These are phyloP conservation scores for Spongilla lacustris DNA, from an alignment of 37 sponge, comb jelly and placozoan genomes.

Conservation along the genomic window DNA sequence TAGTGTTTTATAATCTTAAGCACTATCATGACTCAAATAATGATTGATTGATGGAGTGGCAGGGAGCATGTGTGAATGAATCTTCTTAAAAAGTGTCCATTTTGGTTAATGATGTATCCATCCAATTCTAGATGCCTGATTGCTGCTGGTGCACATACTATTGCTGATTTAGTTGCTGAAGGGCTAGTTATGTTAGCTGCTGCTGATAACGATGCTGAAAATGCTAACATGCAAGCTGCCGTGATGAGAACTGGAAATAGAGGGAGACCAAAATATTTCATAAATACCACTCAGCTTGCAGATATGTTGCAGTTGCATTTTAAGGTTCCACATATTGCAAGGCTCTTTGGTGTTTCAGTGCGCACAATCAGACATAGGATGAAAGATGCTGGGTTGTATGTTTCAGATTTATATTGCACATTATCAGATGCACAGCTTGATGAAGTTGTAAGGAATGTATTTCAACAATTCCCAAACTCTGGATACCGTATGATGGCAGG, in stretches of 20 bases:
- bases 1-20: no score
- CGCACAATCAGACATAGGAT: background rate
- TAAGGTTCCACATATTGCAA: background rate
- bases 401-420: no score
- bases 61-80: background rate
- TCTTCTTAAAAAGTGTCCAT: background rate
- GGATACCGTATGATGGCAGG: conserved; percentile 6
- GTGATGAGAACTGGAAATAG: background rate
- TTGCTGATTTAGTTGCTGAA: no score
- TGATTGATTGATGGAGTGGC: background rate
- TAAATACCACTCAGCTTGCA: background rate
- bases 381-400: background rate
- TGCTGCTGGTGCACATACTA: no score
- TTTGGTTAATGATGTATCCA: no score
- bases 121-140: no score
- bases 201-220: no score
- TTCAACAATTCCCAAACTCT: background rate
- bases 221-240: no score
- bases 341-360: conserved; percentile 5
- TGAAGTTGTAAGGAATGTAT: background rate
- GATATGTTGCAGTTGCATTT: background rate
- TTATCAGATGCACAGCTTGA: background rate
- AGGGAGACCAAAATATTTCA: background rate
- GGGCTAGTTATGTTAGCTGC: no score
- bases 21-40: no score